Percentiles rank a stretch among this genome's conserved stretches.
These are phyloP conservation scores for Dendrocincla fuliginosa DNA, from an alignment of 2,797 vertebrate genomes.

Conservation along the genomic window DNA sequence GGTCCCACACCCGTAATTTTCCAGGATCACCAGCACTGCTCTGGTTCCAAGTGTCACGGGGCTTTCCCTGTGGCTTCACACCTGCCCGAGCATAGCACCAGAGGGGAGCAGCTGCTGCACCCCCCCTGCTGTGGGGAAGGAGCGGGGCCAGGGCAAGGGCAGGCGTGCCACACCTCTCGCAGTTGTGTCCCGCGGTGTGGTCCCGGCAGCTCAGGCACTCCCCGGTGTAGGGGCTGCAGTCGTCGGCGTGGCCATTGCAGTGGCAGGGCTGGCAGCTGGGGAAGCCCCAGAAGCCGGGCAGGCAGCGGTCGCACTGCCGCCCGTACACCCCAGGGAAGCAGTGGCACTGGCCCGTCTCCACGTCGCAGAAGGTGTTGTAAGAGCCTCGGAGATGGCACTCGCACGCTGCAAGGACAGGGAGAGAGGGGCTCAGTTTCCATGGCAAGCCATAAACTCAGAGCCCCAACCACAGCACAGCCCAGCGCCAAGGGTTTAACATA, in stretches of 20 bases:
- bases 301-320: constrained; percentile 89
- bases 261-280: constrained; percentile 88
- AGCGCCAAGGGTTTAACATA: constrained; percentile 67
- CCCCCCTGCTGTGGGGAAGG: not conserved
- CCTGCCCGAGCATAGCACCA: rapidly evolving
- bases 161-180: constrained; percentile 79
- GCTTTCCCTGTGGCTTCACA: not conserved
- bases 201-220: constrained; percentile 87
- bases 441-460: not conserved
- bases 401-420: constrained; percentile 78
- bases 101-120: not conserved
- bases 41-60: not conserved
- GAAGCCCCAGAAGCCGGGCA: constrained; percentile 94
- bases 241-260: constrained; percentile 89
- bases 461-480: not conserved
- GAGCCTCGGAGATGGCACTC: constrained; percentile 89
- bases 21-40: rapidly evolving
- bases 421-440: not conserved
- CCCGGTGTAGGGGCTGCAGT: constrained; percentile 84
- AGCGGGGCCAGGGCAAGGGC: not conserved
- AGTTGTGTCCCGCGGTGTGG: constrained; percentile 86
- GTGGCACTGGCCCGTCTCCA: constrained; percentile 87
- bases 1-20: not conserved
- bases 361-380: constrained; percentile 82
- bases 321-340: constrained; percentile 85